Evolutionary conservation across 2,113 vertebrate species (phyloP), one percentile per base, ranked within the genome.

Genomic region (Dascyllus trimaculatus): DNA sequence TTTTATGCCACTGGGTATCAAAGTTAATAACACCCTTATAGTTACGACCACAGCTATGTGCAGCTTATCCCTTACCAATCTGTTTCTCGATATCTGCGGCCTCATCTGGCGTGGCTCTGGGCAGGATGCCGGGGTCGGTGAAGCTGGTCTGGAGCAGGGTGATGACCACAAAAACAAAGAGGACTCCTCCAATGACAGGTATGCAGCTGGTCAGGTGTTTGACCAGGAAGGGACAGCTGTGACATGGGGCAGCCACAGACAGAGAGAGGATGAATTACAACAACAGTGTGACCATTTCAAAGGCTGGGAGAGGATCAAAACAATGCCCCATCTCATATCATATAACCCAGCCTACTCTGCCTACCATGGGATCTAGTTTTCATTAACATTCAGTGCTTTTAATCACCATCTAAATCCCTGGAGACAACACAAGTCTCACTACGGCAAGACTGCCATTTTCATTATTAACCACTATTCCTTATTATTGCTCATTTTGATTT

Each of bases 121-220:
- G 97, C 82, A 98, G 93, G 91, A 99, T 98, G 1, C 97, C 97
- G 0, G 97, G 97, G 89, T 99, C 97, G 0, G 95, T 95, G 95
- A 98, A 96, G 85, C 96, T 98, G 0, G 97, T 99, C 91, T 96
- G 97, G 32, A 99, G 95, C 81, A 99, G 92, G 66, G 96, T 97
- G 94, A 96, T 95, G 93, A 98, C 85, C 92, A 97, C 97, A 54
- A 99, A 97, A 67, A 96, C 94, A 92, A 99, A 96, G 46, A 99
- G 96, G 87, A 96, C 4, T 69, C 95, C 97, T 8, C 96, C 97
- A 2, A 99, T 96, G 68, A 95, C 88, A 61, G 97, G 97, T 86
- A 99, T 97, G 94, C 95, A 96, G 79, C 94, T 65, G 75, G 97
- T 97, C 90, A 99, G 91, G 72, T 97, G 93, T 65, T 76, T 82